Percentiles rank a stretch among this genome's conserved stretches.
phyloP scores from a whole-genome alignment of 1,140 invertebrate species.

The Drosophila santomea region DNA sequence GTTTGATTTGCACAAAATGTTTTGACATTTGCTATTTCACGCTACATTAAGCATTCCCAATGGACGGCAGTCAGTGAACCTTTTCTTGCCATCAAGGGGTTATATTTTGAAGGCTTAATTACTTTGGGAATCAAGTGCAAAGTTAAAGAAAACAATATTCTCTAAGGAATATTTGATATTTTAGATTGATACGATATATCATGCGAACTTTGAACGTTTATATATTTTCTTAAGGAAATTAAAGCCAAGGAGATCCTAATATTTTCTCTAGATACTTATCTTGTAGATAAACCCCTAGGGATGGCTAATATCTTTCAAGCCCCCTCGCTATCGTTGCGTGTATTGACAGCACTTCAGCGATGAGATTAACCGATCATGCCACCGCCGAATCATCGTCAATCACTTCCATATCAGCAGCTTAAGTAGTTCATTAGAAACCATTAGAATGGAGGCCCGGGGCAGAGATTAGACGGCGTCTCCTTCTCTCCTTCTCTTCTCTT shows the following conservation, averaged over 20 bases:
- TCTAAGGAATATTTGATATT: too few species aligned
- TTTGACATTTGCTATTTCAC: constrained; percentile 71
- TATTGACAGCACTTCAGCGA: constrained; percentile 38
- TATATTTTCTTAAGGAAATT: not conserved
- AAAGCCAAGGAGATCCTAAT: not conserved
- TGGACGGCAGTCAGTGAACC: constrained; percentile 45
- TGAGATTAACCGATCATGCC: constrained; percentile 45
- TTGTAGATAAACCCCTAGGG: not conserved
- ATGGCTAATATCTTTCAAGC: constrained; percentile 4
- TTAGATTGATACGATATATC: too few species aligned
- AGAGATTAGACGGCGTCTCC: constrained; percentile 30
- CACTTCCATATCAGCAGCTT: constrained; percentile 51
- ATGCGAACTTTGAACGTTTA: too few species aligned
- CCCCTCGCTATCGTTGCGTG: constrained; percentile 16
- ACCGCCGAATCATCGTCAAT: constrained; percentile 47
- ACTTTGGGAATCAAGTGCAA: not conserved
- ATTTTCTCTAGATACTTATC: not conserved
- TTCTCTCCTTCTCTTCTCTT: not conserved
- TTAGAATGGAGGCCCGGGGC: constrained; percentile 43
- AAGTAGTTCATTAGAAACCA: constrained; percentile 72
- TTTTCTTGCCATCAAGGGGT: constrained; percentile 4
- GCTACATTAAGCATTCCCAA: constrained; percentile 65
- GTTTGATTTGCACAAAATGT: constrained; percentile 53
- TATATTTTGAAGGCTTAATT: not conserved
- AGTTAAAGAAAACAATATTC: too few species aligned